Base-by-base conservation (phyloP, 2,888 invertebrate species). In the Arenicola marina region DNA sequence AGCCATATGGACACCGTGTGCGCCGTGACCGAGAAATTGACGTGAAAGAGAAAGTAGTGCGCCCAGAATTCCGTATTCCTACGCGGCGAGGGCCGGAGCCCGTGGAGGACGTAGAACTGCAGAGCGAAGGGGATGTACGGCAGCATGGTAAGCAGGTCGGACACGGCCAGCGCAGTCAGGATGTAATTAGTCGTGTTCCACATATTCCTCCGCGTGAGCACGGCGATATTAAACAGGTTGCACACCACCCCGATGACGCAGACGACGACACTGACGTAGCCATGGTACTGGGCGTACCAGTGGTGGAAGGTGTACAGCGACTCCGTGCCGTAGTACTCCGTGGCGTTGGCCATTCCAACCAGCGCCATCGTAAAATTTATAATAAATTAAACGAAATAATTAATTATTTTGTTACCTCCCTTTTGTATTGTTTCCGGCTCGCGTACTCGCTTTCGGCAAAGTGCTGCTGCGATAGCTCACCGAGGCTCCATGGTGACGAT, bases 1-100 rank as follows among this genome's bases (percentile, higher is more conserved):
- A 96, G 84, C 89, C 93, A 95, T 72, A 95, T 95, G 1, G 95
- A 93, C 69, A 95, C 92, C 2, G 95, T 95, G 82, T 93, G 92
- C 66, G 91, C 87, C 53, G 91, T 88, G 83, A 94, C 93, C 26
- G 92, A 89, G 80, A 94, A 92, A 77, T 93, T 90, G 33, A 92
- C 92, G 83, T 95, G 95, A 76, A 94, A 91, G 60, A 84, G 78
- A 59, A 83, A 75, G 70, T 83, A 85, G 28, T 75, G 68, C 69
- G 83, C 83, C 85, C 85, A 85, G 2, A 68, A 68, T 54, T 74
- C 72, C 62, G 76, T 81, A 72, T 81, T 75, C 48, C 75, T 73
- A 24, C 71, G 71, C 3, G 75, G 72, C 0, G 73, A 63, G 24
- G 65, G 63, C 2, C 72, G 68, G 44, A 70, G 70, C 4, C 63